Base-by-base conservation (phyloP, 2,888 invertebrate genomes). In the Plusia festucae region DNA sequence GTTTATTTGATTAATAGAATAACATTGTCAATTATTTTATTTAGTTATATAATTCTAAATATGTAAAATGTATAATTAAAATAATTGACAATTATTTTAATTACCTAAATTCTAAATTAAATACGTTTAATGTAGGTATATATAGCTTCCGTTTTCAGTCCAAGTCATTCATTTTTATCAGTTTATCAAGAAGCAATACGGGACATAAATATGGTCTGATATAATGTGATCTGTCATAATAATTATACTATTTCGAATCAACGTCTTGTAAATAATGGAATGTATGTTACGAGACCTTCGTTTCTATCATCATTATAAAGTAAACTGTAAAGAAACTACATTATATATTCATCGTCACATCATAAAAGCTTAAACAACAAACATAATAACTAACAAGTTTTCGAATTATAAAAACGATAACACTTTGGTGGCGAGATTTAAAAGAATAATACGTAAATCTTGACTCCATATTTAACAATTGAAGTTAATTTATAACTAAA, bases 341-440 rank as follows among this genome's bases (percentile, higher is more conserved):
- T n/a, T n/a, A n/a, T 40, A n/a, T n/a, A 15, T 15, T 40, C 40
- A 30, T 30, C 8, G 1, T 30, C 8, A n/a, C 5, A n/a, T 40
- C n/a, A 40, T 40, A 16, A 30, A 15, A 61, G 5, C 11, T 22
- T 51, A 13, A 58, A 40, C 34, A 72, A 75, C 56, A 75, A 69
- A 53, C 57, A 54, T 63, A 64, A 61, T 40, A 32, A 57, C 20
- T 65, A 77, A 65, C 54, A 59, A 56, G 61, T 53, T 53, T 46
- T 55, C 34, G 24, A 61, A 62, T 51, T 27, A 49, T 9, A 64
- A 65, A 64, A 54, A 53, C 30, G 59, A 22, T 53, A 67, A 61
- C 51, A 58, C 30, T 15, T 34, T 56, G 49, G 27, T 24, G 20
- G 20, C 13, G 11, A 13, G 5, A 13, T 44, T 44, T 27, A 52